Conservation (phyloP, 2,797 vertebrate species). For the Gallinago stenura region DNA sequence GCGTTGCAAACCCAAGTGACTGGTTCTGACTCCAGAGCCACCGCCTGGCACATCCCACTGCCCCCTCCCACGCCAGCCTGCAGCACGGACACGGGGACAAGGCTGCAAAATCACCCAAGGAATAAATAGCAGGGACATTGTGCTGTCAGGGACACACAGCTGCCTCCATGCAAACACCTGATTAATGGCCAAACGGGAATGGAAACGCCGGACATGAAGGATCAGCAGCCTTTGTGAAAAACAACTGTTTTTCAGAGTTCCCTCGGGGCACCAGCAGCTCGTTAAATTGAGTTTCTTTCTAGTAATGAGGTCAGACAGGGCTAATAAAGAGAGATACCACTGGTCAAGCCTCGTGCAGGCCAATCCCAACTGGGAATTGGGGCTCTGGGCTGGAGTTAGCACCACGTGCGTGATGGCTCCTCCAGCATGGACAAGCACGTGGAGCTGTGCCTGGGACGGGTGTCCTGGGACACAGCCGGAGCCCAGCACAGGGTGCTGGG, state of each 20-base stretch:
- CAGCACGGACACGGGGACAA: neutral
- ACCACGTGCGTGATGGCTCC: rapidly evolving
- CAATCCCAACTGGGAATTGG: conserved; percentile 31
- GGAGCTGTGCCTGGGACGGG: neutral
- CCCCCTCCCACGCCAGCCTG: neutral
- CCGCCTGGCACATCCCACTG: rapidly evolving
- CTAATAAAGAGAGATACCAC: conserved; percentile 70
- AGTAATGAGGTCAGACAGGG: conserved; percentile 73
- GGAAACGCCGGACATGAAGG: conserved; percentile 3
- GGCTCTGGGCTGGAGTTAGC: neutral
- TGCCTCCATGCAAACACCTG: neutral
- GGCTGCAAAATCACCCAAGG: neutral
- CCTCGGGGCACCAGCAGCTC: conserved; percentile 35
- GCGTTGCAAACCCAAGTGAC: rapidly evolving
- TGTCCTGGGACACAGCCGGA: rapidly evolving
- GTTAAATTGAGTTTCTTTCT: conserved; percentile 51
- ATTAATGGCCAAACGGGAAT: conserved; percentile 24
- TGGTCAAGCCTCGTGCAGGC: neutral
- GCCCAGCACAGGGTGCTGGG: neutral
- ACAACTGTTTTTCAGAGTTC: conserved; percentile 59
- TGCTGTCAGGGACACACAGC: neutral
- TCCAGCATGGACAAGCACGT: rapidly evolving
- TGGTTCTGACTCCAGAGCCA: rapidly evolving
- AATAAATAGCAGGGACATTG: rapidly evolving
- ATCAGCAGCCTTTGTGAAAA: conserved; percentile 64